phyloP scores from a whole-genome alignment of 2,113 vertebrate genomes.

The Choloepus hoffmanni region DNA sequence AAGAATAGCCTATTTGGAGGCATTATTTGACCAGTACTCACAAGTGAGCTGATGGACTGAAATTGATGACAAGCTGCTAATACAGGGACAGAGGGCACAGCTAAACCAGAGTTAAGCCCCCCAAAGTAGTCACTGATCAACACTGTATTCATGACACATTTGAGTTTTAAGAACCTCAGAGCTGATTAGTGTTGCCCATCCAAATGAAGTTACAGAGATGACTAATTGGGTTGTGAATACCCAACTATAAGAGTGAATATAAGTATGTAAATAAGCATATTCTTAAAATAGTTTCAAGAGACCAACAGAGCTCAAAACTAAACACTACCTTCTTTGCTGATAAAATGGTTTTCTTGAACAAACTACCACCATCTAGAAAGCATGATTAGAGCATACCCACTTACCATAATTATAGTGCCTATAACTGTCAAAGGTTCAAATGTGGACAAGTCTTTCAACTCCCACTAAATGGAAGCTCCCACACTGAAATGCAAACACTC shows the following conservation, averaged over 20 bases:
- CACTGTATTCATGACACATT: background rate
- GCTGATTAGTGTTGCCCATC: background rate
- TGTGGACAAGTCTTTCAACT: slow-evolving; percentile 25
- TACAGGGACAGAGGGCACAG: background rate
- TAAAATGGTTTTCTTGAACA: slow-evolving; percentile 59
- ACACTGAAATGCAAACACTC: background rate
- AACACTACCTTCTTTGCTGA: slow-evolving; percentile 61
- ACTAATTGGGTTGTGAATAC: background rate
- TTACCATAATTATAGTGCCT: slow-evolving; percentile 42
- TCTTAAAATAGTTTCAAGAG: slow-evolving; percentile 55
- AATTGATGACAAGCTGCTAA: background rate
- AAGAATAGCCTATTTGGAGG: background rate
- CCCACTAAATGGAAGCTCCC: slow-evolving; percentile 7
- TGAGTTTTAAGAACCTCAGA: background rate
- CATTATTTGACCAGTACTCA: background rate
- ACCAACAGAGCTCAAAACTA: slow-evolving; percentile 34
- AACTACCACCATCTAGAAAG: slow-evolving; percentile 70
- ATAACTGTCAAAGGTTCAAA: background rate
- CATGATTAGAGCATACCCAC: slow-evolving; percentile 22
- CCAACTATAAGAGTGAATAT: background rate
- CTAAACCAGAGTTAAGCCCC: background rate
- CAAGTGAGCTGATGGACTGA: background rate
- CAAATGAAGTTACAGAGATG: slow-evolving; percentile 1
- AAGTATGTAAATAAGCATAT: slow-evolving; percentile 30
- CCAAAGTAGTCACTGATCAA: background rate